These are phyloP conservation scores for Cryptotis parvus DNA, from an alignment of 2,113 vertebrate genomes.

Conservation along the genomic window DNA sequence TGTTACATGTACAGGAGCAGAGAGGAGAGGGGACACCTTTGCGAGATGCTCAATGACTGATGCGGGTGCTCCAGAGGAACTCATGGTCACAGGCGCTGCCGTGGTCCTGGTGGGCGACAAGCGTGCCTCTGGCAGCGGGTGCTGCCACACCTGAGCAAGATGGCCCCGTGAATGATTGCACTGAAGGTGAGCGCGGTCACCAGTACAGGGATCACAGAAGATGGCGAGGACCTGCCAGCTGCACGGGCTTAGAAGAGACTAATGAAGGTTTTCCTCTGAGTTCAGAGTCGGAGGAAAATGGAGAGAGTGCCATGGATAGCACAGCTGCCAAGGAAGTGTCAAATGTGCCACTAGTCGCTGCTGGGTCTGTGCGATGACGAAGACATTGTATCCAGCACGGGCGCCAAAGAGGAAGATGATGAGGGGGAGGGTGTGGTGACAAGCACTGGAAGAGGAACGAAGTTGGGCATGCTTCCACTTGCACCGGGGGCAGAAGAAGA, in stretches of 20 bases:
- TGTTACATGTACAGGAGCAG: constrained; percentile 87
- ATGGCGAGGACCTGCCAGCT: constrained; percentile 85
- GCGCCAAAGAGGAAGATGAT: constrained; percentile 90
- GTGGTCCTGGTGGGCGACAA: constrained; percentile 53
- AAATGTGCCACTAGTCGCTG: constrained; percentile 13
- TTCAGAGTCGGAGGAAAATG: constrained; percentile 82
- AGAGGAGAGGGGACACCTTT: constrained; percentile 70
- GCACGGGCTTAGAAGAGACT: constrained; percentile 85
- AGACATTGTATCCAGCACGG: constrained; percentile 89
- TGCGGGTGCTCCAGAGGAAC: constrained; percentile 80
- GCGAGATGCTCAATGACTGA: constrained; percentile 79
- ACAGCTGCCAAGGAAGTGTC: constrained; percentile 78
- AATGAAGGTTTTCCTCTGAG: constrained; percentile 81
- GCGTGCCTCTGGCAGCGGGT: constrained; percentile 33
- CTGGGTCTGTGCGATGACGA: constrained; percentile 86
- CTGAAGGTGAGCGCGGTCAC: constrained; percentile 87
- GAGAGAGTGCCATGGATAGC: constrained; percentile 85
- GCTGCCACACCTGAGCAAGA: constrained; percentile 79
- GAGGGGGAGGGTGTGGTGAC: constrained; percentile 89
- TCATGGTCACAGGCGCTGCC: constrained; percentile 69
- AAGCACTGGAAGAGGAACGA: constrained; percentile 89
- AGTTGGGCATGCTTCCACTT: constrained; percentile 82
- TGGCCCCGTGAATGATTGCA: constrained; percentile 77
- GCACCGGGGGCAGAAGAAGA: constrained; percentile 79
- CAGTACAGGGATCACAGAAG: constrained; percentile 90